Evolutionary conservation across 2,113 vertebrate species (phyloP).

Genomic region (Sebastes schlegelii): DNA sequence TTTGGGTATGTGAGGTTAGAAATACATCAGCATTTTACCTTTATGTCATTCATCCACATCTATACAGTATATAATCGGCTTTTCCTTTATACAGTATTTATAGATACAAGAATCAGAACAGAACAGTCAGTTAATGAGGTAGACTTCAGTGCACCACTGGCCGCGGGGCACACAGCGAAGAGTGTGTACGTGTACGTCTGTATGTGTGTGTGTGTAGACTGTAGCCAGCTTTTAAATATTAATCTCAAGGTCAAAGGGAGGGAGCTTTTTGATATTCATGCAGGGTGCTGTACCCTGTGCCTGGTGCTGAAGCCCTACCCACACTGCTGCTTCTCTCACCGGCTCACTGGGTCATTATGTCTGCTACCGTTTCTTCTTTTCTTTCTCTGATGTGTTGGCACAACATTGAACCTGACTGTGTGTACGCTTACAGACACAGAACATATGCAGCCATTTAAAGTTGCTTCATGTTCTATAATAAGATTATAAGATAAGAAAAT

Average conservation of each 20-base stretch:
- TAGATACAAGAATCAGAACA: conserved; percentile 59
- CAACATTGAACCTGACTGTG: conserved; percentile 44
- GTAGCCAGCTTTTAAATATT: conserved; percentile 83
- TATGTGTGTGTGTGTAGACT: conserved; percentile 41
- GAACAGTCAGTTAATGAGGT: conserved; percentile 75
- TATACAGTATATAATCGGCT: conserved; percentile 35
- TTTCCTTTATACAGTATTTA: conserved; percentile 70
- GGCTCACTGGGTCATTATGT: conserved; percentile 73
- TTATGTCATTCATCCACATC: conserved; percentile 18
- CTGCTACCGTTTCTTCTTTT: conserved; percentile 64
- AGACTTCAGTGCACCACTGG: conserved; percentile 70
- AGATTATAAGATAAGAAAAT: conserved; percentile 1
- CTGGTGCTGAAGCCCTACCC: conserved; percentile 60
- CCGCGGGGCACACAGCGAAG: conserved; percentile 62
- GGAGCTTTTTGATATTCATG: conserved; percentile 84
- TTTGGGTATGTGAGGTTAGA: neutral
- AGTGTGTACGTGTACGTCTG: conserved; percentile 2
- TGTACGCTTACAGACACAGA: conserved; percentile 27
- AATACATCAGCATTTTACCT: neutral
- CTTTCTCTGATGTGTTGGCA: conserved; percentile 56
- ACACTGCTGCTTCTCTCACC: conserved; percentile 66
- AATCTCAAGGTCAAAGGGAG: conserved; percentile 85
- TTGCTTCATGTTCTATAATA: conserved; percentile 17
- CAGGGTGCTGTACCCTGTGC: conserved; percentile 74
- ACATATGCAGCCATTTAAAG: conserved; percentile 56